A percentile compares a stretch with the other conserved stretches of the same genome.
Conservation (phyloP, 2,797 vertebrate genomes). For the Diplodus sargus region DNA sequence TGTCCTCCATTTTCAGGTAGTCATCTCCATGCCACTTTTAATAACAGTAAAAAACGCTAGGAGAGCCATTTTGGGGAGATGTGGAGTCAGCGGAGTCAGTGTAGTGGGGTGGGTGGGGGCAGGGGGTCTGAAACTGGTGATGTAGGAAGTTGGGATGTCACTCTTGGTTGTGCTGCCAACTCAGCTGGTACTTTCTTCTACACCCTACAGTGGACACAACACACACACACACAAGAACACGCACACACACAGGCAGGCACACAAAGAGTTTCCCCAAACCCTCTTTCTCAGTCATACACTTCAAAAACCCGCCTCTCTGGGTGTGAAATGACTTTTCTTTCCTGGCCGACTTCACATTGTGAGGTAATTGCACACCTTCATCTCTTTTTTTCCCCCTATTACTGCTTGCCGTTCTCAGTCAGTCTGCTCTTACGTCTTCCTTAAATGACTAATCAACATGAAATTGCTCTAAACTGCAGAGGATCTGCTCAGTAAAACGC, state of each 20-base stretch:
- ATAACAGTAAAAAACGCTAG: conserved; percentile 55
- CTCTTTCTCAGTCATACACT: conserved; percentile 48
- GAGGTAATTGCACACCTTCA: conserved; percentile 66
- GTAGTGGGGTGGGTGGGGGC: background rate
- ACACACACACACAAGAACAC: conserved; percentile 12
- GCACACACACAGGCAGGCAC: conserved; percentile 5
- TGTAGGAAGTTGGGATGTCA: conserved; percentile 71
- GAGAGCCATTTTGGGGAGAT: conserved; percentile 59
- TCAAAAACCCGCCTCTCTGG: conserved; percentile 55
- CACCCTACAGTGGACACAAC: conserved; percentile 55
- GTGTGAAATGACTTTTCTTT: conserved; percentile 73
- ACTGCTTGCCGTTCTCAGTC: conserved; percentile 39
- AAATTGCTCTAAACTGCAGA: conserved; percentile 32
- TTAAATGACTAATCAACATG: conserved; percentile 55
- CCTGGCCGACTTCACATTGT: conserved; percentile 54
- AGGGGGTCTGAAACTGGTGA: conserved; percentile 43
- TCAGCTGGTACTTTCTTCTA: conserved; percentile 69
- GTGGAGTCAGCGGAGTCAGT: conserved; percentile 63
- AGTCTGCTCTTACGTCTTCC: conserved; percentile 47
- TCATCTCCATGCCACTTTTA: conserved; percentile 69
- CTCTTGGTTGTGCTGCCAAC: conserved; percentile 72
- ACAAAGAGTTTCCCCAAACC: background rate
- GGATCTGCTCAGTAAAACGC: conserved; percentile 36
- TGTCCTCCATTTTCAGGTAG: conserved; percentile 48
- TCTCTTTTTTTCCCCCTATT: conserved; percentile 21